Conservation (phyloP, 2,797 vertebrate species). For the Ficedula albicollis region DNA sequence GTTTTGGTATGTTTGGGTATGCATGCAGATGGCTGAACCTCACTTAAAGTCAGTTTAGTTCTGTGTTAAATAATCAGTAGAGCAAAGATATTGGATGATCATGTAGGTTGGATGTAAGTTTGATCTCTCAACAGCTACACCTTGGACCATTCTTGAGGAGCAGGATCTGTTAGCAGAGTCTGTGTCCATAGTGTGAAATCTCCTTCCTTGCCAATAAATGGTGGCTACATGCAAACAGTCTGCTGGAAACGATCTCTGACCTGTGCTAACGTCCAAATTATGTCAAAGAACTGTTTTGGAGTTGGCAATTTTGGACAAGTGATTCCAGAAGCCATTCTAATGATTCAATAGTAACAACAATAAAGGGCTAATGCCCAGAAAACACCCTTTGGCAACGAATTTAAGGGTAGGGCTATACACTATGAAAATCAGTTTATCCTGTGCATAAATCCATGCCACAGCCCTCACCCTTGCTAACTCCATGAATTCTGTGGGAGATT, state of each 20-base stretch:
- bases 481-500: background rate
- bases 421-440: background rate
- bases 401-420: background rate
- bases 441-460: background rate
- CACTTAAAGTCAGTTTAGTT: background rate
- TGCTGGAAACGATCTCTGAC: background rate
- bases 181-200: background rate
- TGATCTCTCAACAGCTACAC: background rate
- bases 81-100: background rate
- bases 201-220: background rate
- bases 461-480: background rate
- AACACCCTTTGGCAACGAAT: background rate
- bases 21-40: background rate
- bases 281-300: background rate
- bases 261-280: background rate
- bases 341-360: background rate
- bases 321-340: background rate
- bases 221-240: background rate
- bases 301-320: background rate
- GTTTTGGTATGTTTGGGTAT: background rate
- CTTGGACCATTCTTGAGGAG: background rate
- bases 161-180: background rate
- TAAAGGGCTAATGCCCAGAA: background rate
- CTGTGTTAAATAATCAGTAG: background rate
- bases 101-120: fast-evolving